Evolutionary conservation across 2,888 invertebrate genomes (phyloP), one percentile per base, ranked within the genome.

Genomic region (Epinotia ramella): DNA sequence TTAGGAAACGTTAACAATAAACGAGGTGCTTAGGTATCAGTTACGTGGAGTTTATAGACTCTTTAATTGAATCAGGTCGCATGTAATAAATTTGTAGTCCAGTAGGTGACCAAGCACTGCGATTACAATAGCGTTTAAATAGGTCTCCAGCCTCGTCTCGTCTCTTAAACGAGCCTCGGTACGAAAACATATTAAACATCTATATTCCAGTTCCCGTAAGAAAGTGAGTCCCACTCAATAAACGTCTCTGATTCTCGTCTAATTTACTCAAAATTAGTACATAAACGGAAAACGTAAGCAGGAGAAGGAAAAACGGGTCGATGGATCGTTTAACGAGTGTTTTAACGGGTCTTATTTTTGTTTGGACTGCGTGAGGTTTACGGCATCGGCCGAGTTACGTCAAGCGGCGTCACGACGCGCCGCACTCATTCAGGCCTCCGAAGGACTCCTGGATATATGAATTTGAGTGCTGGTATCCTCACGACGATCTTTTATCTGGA

Each of bases 291-390:
- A 76, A 74, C 67, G 76, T 77, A 81, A 80, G 78, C 78, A 79
- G 75, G 72, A 67, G n/a, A n/a, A n/a, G 60, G 70, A 86, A 3
- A 83, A 85, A 79, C 84, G 79, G 88, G 88, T 87, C 86, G 86
- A 82, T 84, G 80, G 84, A 84, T 81, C 81, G 81, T 84, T 88
- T 87, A 86, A 89, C 81, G 87, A 84, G 78, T 82, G 84, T 86
- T 86, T 88, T 87, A 87, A 87, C 82, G 80, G 81, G 84, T 79
- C 78, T 80, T 79, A 81, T 80, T 80, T 79, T 78, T 78, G 80
- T 86, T 81, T 80, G 79, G 78, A 80, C 80, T 85, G 85, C 85
- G 84, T 77, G 82, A 82, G 82, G 79, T 87, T 86, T 83, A 86
- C 80, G 77, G 80, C 53, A 77, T 74, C 82, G 86, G 86, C 86